These are phyloP conservation scores for Urocolius indicus DNA, from an alignment of 2,113 vertebrate genomes.

Conservation along the genomic window DNA sequence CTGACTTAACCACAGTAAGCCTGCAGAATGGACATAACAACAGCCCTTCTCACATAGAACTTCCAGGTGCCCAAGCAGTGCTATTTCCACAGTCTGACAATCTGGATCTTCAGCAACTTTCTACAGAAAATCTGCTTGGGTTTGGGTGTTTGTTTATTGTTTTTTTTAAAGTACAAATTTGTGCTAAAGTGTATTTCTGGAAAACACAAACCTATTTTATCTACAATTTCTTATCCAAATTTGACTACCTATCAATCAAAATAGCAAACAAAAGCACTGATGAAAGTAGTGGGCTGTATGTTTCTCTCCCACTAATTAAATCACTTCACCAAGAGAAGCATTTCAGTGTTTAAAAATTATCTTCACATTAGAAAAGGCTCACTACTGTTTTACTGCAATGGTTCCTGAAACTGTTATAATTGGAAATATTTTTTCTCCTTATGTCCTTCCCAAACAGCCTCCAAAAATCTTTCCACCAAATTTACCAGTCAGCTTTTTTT, in stretches of 20 bases:
- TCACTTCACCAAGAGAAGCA: background rate
- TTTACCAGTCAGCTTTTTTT: background rate
- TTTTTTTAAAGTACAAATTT: background rate
- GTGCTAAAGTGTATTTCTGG: background rate
- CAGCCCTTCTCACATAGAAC: background rate
- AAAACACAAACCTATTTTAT: background rate
- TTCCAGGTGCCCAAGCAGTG: too few species aligned
- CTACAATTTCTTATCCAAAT: background rate
- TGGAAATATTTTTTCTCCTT: background rate
- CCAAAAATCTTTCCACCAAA: background rate
- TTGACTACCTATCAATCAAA: background rate
- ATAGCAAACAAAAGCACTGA: background rate
- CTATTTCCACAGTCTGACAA: background rate
- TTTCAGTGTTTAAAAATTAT: background rate
- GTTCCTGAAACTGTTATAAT: background rate
- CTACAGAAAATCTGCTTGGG: background rate
- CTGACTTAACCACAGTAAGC: rapidly evolving
- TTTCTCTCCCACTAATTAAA: background rate
- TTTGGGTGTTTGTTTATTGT: background rate
- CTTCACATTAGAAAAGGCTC: background rate
- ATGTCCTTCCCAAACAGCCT: background rate
- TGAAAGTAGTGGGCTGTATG: background rate
- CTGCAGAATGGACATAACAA: background rate
- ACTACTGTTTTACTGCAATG: background rate
- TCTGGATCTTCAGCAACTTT: background rate